A percentile compares a stretch with the other conserved stretches of the same genome.
These are phyloP conservation scores for Paraescarpia echinospica DNA, from an alignment of 1,140 invertebrate species.

Conservation along the genomic window DNA sequence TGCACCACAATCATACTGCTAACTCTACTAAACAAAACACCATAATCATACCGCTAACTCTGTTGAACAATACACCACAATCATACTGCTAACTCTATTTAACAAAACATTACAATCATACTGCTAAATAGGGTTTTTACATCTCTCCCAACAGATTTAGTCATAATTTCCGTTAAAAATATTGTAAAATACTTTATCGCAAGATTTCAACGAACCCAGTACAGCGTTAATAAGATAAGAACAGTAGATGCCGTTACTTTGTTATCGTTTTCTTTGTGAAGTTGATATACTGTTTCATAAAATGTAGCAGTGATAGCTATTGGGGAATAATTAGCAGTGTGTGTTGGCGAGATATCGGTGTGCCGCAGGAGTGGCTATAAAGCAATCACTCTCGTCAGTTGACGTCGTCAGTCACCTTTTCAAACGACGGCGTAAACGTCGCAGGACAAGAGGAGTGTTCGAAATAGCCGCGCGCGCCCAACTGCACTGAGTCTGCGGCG, in stretches of 20 bases:
- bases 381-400: background rate
- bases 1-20: no score
- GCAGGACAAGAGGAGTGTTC: background rate
- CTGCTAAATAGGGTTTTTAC: background rate
- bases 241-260: background rate
- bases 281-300: background rate
- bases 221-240: background rate
- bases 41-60: no score
- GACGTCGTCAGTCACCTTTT: background rate
- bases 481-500: background rate
- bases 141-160: background rate
- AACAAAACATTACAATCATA: background rate
- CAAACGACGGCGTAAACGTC: background rate
- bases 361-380: background rate
- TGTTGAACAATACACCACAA: background rate
- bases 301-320: background rate
- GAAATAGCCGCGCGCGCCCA: background rate
- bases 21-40: no score
- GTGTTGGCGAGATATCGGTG: background rate
- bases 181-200: background rate
- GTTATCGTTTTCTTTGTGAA: background rate
- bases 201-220: background rate
- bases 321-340: background rate
- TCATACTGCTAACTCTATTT: background rate
- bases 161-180: background rate